Evolutionary conservation across 2,888 invertebrate species (phyloP).

Genomic region (Drosophila sordidapex): DNA sequence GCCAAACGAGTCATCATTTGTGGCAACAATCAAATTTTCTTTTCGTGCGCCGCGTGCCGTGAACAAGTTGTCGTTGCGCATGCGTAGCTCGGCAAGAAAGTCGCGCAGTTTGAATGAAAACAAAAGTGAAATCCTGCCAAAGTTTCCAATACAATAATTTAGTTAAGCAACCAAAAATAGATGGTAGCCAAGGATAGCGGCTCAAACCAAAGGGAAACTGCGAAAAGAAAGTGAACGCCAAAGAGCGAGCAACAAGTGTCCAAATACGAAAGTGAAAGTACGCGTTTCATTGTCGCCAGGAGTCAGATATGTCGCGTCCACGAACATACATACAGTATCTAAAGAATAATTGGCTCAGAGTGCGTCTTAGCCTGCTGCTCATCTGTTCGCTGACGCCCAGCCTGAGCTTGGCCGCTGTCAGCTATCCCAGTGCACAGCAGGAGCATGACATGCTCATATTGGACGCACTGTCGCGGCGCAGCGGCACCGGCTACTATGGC

Average conservation of each 20-base stretch:
- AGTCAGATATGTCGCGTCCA: slow-evolving; percentile 45
- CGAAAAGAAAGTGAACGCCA: slow-evolving; percentile 70
- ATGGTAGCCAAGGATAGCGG: slow-evolving; percentile 38
- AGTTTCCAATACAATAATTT: not conserved
- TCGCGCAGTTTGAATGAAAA: slow-evolving; percentile 54
- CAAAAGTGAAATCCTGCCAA: slow-evolving; percentile 77
- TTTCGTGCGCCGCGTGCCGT: slow-evolving; percentile 65
- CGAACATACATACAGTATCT: slow-evolving; percentile 44
- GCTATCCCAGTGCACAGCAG: slow-evolving; percentile 86
- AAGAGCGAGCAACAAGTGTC: slow-evolving; percentile 31
- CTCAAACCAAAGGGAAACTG: not conserved
- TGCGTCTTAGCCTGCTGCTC: slow-evolving; percentile 60
- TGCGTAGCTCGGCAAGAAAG: slow-evolving; percentile 68
- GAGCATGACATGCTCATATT: slow-evolving; percentile 91
- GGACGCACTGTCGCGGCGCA: slow-evolving; percentile 89
- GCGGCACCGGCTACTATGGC: slow-evolving; percentile 85
- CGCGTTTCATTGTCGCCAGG: slow-evolving; percentile 40
- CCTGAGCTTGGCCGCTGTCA: slow-evolving; percentile 42
- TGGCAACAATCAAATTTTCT: slow-evolving; percentile 53
- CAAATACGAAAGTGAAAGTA: slow-evolving; percentile 77
- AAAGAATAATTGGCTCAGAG: slow-evolving; percentile 76
- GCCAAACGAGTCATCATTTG: slow-evolving; percentile 25
- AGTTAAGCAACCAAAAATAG: not conserved
- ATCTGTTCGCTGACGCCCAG: slow-evolving; percentile 30
- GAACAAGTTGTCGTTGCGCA: slow-evolving; percentile 62